Percentiles rank a stretch among this genome's conserved stretches.
phyloP scores from a whole-genome alignment of 2,113 vertebrate species.

The Crotophaga sulcirostris region DNA sequence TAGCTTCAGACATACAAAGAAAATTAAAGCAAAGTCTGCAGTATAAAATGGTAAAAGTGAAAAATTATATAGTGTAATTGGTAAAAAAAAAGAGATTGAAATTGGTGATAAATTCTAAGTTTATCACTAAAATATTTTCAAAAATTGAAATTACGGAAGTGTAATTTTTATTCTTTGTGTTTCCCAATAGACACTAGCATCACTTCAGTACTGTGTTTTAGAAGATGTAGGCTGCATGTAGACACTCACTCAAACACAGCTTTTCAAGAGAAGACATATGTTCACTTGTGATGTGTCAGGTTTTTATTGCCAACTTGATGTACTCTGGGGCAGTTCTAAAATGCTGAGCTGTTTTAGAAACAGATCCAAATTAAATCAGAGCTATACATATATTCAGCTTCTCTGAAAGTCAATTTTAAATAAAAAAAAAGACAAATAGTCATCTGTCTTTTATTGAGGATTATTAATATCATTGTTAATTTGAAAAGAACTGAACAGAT shows the following conservation, averaged over 20 bases:
- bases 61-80: not conserved
- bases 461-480: not conserved
- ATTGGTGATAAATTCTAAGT: not conserved
- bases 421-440: not conserved
- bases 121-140: not conserved
- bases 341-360: conserved; percentile 1
- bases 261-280: not conserved
- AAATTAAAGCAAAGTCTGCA: not conserved
- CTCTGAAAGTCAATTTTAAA: not conserved
- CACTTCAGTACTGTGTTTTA: not conserved
- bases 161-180: not conserved
- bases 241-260: not conserved
- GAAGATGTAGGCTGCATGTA: not conserved
- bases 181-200: not conserved
- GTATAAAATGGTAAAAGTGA: not conserved
- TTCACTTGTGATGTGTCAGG: not conserved
- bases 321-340: not conserved
- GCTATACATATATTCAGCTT: not conserved
- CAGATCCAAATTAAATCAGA: not conserved
- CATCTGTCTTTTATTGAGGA: not conserved
- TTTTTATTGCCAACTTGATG: not conserved
- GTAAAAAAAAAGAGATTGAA: not conserved
- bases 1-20: not conserved
- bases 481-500: not conserved
- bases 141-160: too few relatives aligned